phyloP scores from a whole-genome alignment of 2,888 invertebrate genomes.

The Catocala nupta region DNA sequence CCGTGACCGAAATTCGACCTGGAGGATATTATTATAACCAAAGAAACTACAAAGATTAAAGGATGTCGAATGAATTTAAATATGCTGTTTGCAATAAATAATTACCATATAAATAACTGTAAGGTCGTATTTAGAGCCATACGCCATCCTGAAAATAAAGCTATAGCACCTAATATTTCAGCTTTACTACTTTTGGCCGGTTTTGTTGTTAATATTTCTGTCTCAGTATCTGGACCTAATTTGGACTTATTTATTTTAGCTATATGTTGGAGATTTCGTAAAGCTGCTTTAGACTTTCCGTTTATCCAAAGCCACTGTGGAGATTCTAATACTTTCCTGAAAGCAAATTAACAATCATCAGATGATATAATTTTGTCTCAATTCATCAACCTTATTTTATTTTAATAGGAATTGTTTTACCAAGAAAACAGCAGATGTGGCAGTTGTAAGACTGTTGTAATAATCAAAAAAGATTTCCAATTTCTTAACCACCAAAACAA shows the following conservation, averaged over 20 bases:
- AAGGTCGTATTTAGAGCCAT: constrained; percentile 85
- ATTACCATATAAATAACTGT: constrained; percentile 86
- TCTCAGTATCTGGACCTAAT: constrained; percentile 75
- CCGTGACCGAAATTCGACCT: too few species aligned
- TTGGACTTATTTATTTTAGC: constrained; percentile 84
- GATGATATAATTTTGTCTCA: too few species aligned
- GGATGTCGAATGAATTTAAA: constrained; percentile 14
- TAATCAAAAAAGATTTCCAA: constrained; percentile 67
- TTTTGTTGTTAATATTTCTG: constrained; percentile 56
- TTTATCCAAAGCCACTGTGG: constrained; percentile 89
- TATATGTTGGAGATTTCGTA: constrained; percentile 83
- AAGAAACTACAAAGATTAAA: too few species aligned
- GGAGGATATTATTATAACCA: too few species aligned
- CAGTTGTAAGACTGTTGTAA: constrained; percentile 61
- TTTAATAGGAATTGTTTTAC: constrained; percentile 46
- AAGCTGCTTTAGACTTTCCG: constrained; percentile 79
- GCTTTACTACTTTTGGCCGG: constrained; percentile 56
- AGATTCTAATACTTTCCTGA: constrained; percentile 88
- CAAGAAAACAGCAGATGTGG: constrained; percentile 67
- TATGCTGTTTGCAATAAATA: constrained; percentile 17
- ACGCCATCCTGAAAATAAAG: constrained; percentile 86
- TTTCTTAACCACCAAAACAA: constrained; percentile 70
- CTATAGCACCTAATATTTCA: constrained; percentile 81
- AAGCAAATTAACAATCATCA: constrained; percentile 27
- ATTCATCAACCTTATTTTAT: too few species aligned